A percentile compares a stretch with the other conserved stretches of the same genome.
Evolutionary conservation across 2,888 invertebrate genomes (phyloP).

Genomic region (Apantesis nais): DNA sequence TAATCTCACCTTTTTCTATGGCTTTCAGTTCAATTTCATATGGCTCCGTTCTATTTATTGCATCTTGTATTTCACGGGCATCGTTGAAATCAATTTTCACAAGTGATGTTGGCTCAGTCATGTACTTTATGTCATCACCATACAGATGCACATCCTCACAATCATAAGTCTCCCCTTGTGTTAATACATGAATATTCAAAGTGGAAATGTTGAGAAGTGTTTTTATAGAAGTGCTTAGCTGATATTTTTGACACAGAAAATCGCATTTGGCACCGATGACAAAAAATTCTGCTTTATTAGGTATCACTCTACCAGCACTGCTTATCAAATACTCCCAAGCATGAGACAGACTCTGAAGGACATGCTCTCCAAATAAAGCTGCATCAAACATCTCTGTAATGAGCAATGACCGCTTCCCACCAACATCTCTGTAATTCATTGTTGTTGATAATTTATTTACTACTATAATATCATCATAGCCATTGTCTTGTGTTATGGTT

Average conservation of each 20-base stretch:
- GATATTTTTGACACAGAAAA: constrained; percentile 78
- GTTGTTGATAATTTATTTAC: constrained; percentile 87
- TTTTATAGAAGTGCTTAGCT: constrained; percentile 62
- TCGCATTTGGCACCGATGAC: constrained; percentile 87
- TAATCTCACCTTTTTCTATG: constrained; percentile 82
- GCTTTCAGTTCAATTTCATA: constrained; percentile 69
- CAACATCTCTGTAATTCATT: constrained; percentile 81
- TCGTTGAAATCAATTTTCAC: constrained; percentile 88
- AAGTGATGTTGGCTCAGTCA: constrained; percentile 85
- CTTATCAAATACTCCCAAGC: constrained; percentile 88
- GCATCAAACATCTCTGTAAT: constrained; percentile 93
- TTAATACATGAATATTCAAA: constrained; percentile 61
- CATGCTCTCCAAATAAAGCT: constrained; percentile 91
- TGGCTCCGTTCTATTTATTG: constrained; percentile 65
- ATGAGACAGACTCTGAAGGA: constrained; percentile 88
- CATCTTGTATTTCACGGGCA: constrained; percentile 74
- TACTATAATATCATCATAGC: constrained; percentile 80
- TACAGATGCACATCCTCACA: constrained; percentile 87
- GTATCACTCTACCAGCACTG: constrained; percentile 84
- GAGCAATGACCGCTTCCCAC: constrained; percentile 86
- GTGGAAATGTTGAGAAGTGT: constrained; percentile 59
- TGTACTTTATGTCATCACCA: constrained; percentile 78
- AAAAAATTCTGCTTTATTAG: constrained; percentile 87
- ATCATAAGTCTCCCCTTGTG: constrained; percentile 87
- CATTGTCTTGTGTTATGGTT: constrained; percentile 74